Base-by-base conservation (phyloP, 2,888 invertebrate species). In the Ceramica pisi region DNA sequence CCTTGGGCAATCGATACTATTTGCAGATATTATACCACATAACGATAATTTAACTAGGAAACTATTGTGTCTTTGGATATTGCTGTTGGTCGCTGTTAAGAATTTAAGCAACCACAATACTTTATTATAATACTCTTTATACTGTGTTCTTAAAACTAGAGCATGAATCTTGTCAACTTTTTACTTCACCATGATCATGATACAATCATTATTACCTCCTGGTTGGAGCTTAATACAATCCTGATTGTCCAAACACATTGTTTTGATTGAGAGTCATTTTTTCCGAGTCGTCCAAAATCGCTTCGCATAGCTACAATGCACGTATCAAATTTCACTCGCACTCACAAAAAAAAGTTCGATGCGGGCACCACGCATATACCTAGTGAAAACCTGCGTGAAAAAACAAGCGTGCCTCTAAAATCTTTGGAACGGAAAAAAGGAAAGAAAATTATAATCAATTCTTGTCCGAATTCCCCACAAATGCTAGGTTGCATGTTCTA, bases 401-500 rank as follows among this genome's bases (percentile, higher is more conserved):
- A 21, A 57, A 71, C n/a, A 6, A 31, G 6, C 38, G 23, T 35
- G n/a, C 6, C 26, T 16, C 14, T 5, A 19, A 53, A 51, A 44
- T n/a, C 2, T 16, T 19, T 16, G 7, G 16, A 26, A 38, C 35
- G 8, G 31, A n/a, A 56, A 41, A 41, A 53, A 38, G 16, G 14
- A 26, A 35, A 1, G 5, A 31, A 41, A 12, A 73, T 57, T 23
- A 19, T 44, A 35, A 66, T 66, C 41, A 56, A 67, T 72, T 75
- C 0, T 14, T 77, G 1, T 6, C 23, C 21, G 14, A 69, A 23
- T 46, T 51, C 38, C 19, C 46, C 31, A 69, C 21, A 71, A 61
- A 78, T 56, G 55, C 61, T 26, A 61, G 46, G 48, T 70, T 78
- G 55, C 74, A 61, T 61, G 35, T 74, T 78, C 71, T n/a, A 55